These are phyloP conservation scores for Acrocera orbiculus DNA, from an alignment of 2,888 invertebrate species.

Conservation along the genomic window DNA sequence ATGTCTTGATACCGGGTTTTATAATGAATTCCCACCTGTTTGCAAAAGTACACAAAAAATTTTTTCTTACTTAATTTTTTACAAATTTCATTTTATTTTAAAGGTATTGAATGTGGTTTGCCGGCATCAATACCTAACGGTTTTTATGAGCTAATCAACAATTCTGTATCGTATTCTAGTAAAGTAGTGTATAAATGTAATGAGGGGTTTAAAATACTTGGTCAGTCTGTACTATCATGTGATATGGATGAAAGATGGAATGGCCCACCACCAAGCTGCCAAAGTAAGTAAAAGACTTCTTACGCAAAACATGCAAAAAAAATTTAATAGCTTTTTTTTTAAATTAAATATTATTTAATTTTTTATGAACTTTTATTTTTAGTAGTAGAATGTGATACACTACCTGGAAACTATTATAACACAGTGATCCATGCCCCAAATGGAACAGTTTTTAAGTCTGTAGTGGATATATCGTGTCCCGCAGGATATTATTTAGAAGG, in stretches of 20 bases:
- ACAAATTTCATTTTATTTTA: background rate
- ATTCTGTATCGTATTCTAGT: constrained; percentile 73
- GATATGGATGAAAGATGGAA: constrained; percentile 89
- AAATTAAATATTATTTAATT: background rate
- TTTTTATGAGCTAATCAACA: constrained; percentile 60
- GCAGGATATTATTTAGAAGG: constrained; percentile 53
- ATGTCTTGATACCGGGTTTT: constrained; percentile 81
- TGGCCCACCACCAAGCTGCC: constrained; percentile 78
- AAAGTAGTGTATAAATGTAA: constrained; percentile 70
- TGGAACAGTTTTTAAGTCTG: constrained; percentile 47
- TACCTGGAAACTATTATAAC: constrained; percentile 37
- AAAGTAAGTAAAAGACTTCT: constrained; percentile 37
- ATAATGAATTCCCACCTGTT: constrained; percentile 83
- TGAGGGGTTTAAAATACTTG: constrained; percentile 70
- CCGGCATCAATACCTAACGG: constrained; percentile 77
- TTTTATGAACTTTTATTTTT: constrained; percentile 10
- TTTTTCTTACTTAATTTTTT: background rate
- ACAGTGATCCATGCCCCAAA: constrained; percentile 44
- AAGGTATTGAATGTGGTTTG: constrained; percentile 77
- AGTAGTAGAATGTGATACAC: constrained; percentile 58
- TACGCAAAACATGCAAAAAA: background rate
- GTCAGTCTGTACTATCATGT: constrained; percentile 66
- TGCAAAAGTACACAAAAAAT: constrained; percentile 60
- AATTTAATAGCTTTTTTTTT: background rate
- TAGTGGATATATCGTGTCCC: constrained; percentile 58